A percentile compares a stretch with the other conserved stretches of the same genome.
Conservation (phyloP, 2,888 invertebrate species). For the Heliothis peltigera region DNA sequence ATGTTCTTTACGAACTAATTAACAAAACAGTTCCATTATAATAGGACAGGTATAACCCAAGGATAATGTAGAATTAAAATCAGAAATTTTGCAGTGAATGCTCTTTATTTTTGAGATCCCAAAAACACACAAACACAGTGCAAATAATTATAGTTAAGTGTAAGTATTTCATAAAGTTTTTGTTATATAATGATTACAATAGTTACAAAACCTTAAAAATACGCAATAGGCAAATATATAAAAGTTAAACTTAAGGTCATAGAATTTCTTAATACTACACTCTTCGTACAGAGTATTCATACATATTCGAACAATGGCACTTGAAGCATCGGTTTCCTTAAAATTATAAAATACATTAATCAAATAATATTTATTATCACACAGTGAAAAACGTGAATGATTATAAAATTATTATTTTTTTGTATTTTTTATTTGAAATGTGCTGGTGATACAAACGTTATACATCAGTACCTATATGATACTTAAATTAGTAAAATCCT, state of each 20-base stretch:
- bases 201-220: slow-evolving; percentile 61
- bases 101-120: slow-evolving; percentile 89
- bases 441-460: slow-evolving; percentile 75
- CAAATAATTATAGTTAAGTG: slow-evolving; percentile 69
- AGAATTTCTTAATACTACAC: slow-evolving; percentile 66
- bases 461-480: slow-evolving; percentile 56
- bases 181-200: slow-evolving; percentile 62
- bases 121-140: slow-evolving; percentile 89
- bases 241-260: slow-evolving; percentile 53
- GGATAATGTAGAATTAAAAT: slow-evolving; percentile 49
- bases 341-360: slow-evolving; percentile 57
- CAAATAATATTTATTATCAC: slow-evolving; percentile 64
- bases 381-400: slow-evolving; percentile 71
- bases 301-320: slow-evolving; percentile 81
- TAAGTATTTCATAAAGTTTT: slow-evolving; percentile 57
- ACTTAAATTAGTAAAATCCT: slow-evolving; percentile 69
- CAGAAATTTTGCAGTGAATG: slow-evolving; percentile 75
- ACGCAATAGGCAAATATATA: slow-evolving; percentile 63
- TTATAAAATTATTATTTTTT: slow-evolving; percentile 73
- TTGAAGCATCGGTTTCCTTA: slow-evolving; percentile 83
- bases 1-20: no score
- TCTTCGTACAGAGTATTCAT: slow-evolving; percentile 58
- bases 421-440: slow-evolving; percentile 74
- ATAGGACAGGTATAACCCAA: no score
- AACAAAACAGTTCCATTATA: no score